phyloP scores from a whole-genome alignment of 1,140 invertebrate genomes.

The Pristionchus pacificus region DNA sequence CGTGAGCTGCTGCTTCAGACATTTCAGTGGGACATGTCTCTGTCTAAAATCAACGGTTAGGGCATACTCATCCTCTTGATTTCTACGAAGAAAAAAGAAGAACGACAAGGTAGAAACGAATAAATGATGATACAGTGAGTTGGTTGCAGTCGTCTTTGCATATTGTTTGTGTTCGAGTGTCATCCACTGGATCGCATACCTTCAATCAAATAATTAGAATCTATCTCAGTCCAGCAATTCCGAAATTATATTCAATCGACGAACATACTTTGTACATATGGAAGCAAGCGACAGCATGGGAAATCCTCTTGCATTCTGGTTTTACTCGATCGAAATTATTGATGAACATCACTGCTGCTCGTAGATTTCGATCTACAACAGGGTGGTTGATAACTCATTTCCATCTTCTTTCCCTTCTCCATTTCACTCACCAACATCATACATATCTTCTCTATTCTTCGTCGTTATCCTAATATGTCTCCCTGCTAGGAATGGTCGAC shows the following conservation, averaged over 20 bases:
- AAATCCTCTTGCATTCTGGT: constrained; percentile 29
- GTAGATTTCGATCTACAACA: constrained; percentile 35
- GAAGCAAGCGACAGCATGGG: constrained; percentile 40
- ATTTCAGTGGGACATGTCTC: constrained; percentile 36
- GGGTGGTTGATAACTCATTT: background rate
- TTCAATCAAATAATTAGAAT: background rate
- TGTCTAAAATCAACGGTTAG: constrained; percentile 22
- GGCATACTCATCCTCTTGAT: background rate
- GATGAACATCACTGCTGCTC: constrained; percentile 41
- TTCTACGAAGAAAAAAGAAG: background rate
- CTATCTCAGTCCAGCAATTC: constrained; percentile 2
- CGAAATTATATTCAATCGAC: constrained; percentile 18
- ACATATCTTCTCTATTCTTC: constrained; percentile 37
- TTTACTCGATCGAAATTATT: constrained; percentile 27
- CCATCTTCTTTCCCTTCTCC: background rate
- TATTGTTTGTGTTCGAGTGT: constrained; percentile 13
- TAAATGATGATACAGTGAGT: constrained; percentile 15
- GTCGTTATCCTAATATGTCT: constrained; percentile 38
- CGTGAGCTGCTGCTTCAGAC: constrained; percentile 33
- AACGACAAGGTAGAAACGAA: background rate
- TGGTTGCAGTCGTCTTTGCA: constrained; percentile 34
- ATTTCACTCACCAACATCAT: constrained; percentile 32
- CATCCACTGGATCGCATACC: constrained; percentile 4
- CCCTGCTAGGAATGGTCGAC: constrained; percentile 35
- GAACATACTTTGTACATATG: constrained; percentile 40